Evolutionary conservation across 2,113 vertebrate species (phyloP), one percentile per base, ranked within the genome.

Genomic region (Orientallactaga bullata): DNA sequence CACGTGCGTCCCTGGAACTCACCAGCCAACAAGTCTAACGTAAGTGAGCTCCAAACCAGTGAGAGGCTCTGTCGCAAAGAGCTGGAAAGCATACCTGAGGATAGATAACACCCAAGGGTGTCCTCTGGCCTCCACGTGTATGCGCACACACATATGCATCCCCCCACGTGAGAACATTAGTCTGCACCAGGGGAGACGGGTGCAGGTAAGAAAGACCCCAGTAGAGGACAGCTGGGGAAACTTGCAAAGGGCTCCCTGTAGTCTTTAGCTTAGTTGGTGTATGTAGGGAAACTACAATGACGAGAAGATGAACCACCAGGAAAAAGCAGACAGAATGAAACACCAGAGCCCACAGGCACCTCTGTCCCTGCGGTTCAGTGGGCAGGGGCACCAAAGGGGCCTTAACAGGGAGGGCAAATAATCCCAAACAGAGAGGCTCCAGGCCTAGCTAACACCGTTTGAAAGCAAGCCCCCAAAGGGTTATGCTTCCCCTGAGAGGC

Each of bases 71-170:
- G n/a, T 39, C 47, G 72, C 47, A 55, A 69, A 32, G 8, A 2
- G 5, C 15, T 2, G 35, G 23, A 24, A 24, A 18, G 10, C 9
- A 2, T 9, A 3, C 2, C 73, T 23, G 3, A 20, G 12, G 7
- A 12, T 4, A 4, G 0, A 0, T 3, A 5, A 10, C 35, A 1
- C 51, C 26, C 20, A 16, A 18, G n/a, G 11, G 3, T 55, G 55
- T 12, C 55, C 55, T 55, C 15, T 55, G 11, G 15, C 15, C 55
- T 16, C 55, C 55, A 55, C 55, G 12, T 11, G 12, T 11, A 55
- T 16, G 55, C 15, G 12, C 2, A 55, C 55, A 55, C 5, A 4
- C n/a, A 42, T n/a, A n/a, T n/a, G n/a, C n/a, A n/a, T n/a, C n/a
- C n/a, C n/a, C n/a, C n/a, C n/a, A n/a, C 61, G 4, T 77, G 35